Evolutionary conservation across 2,113 vertebrate genomes (phyloP).

Genomic region (Bos taurus): ARS-UCD2.0 NC_037347.1:70628001-70628500

Average conservation of each 20-base stretch:
- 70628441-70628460: neutral
- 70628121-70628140: too few relatives aligned
- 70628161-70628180: accelerated
- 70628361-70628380: too few relatives aligned
- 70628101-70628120: neutral
- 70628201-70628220: accelerated
- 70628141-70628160: neutral
- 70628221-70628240: accelerated
- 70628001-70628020: neutral
- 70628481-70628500: accelerated
- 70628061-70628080: neutral
- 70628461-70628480: neutral
- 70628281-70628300: accelerated
- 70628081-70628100: neutral
- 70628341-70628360: too few relatives aligned
- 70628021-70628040: constrained; percentile 12
- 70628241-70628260: accelerated
- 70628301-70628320: neutral
- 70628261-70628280: accelerated
- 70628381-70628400: neutral
- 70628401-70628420: neutral
- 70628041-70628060: neutral
- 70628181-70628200: neutral
- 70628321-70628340: accelerated
- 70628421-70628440: accelerated